Percentiles rank a stretch among this genome's conserved stretches.
Evolutionary conservation across 1,140 invertebrate species (phyloP).

Genomic region (Probaryconus sp.): DNA sequence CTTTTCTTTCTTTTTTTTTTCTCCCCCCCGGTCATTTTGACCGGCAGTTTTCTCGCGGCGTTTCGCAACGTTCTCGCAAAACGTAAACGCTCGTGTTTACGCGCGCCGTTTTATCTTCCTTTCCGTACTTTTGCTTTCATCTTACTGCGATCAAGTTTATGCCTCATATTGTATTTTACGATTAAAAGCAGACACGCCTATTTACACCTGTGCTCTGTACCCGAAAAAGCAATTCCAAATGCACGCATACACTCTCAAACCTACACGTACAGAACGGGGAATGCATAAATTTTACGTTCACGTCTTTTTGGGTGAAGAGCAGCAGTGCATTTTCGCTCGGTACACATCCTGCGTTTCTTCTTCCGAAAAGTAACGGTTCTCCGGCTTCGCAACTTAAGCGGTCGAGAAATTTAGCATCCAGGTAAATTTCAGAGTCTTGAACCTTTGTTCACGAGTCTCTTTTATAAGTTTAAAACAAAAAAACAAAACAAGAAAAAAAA

Average conservation of each 20-base stretch:
- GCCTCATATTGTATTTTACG: constrained; percentile 12
- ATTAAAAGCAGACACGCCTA: constrained; percentile 21
- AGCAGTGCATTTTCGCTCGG: constrained; percentile 26
- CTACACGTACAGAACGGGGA: no score
- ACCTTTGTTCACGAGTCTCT: constrained; percentile 37
- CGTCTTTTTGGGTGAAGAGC: constrained; percentile 30
- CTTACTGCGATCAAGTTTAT: neutral
- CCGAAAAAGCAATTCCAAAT: constrained; percentile 17
- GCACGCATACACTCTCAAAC: no score
- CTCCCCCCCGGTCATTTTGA: no score
- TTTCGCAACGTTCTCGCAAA: no score
- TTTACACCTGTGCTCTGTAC: constrained; percentile 21
- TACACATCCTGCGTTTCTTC: constrained; percentile 40
- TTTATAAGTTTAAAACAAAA: no score
- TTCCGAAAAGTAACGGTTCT: constrained; percentile 47
- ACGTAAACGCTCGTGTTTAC: no score
- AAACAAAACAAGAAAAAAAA: no score
- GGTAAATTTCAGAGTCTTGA: constrained; percentile 19
- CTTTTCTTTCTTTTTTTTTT: no score
- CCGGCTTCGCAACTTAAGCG: constrained; percentile 24
- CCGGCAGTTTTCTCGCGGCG: no score
- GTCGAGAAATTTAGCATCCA: constrained; percentile 40
- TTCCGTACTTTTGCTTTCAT: constrained; percentile 15
- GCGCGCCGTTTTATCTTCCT: no score
- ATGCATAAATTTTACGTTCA: constrained; percentile 22